A percentile compares a stretch with the other conserved stretches of the same genome.
phyloP scores from a whole-genome alignment of 2,797 vertebrate species.

The Cacajao melanocephalus region DNA sequence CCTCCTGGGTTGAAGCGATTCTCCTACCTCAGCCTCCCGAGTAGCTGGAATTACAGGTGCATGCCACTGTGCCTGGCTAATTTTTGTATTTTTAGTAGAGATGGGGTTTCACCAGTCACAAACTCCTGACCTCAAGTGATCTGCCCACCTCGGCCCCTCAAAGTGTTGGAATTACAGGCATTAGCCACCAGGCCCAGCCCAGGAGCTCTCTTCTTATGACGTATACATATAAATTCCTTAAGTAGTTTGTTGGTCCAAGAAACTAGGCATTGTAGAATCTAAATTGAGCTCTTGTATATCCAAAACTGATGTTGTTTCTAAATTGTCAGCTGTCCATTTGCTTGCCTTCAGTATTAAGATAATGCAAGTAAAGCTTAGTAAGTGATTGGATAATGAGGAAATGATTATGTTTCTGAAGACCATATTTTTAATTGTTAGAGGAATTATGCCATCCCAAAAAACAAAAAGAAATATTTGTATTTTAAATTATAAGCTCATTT shows the following conservation, averaged over 20 bases:
- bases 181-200: not conserved
- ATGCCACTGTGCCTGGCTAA: not conserved
- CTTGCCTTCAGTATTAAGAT: conserved; percentile 64
- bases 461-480: conserved; percentile 34
- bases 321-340: conserved; percentile 35
- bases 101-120: not conserved
- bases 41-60: not conserved
- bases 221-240: conserved; percentile 31
- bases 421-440: conserved; percentile 20
- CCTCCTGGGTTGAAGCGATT: not conserved
- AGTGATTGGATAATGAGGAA: not conserved
- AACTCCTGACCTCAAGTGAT: not conserved
- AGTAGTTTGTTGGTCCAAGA: conserved; percentile 23
- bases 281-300: not conserved
- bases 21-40: not conserved
- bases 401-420: conserved; percentile 42
- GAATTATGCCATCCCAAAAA: conserved; percentile 32
- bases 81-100: not conserved
- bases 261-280: conserved; percentile 36
- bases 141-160: not conserved
- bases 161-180: not conserved
- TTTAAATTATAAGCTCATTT: conserved; percentile 58
- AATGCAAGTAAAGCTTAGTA: conserved; percentile 23
- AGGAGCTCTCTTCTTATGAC: not conserved
- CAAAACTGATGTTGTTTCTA: conserved; percentile 29